A percentile compares a stretch with the other conserved stretches of the same genome.
These are phyloP conservation scores for Linyphia triangularis DNA, from an alignment of 2,888 invertebrate genomes.

Conservation along the genomic window DNA sequence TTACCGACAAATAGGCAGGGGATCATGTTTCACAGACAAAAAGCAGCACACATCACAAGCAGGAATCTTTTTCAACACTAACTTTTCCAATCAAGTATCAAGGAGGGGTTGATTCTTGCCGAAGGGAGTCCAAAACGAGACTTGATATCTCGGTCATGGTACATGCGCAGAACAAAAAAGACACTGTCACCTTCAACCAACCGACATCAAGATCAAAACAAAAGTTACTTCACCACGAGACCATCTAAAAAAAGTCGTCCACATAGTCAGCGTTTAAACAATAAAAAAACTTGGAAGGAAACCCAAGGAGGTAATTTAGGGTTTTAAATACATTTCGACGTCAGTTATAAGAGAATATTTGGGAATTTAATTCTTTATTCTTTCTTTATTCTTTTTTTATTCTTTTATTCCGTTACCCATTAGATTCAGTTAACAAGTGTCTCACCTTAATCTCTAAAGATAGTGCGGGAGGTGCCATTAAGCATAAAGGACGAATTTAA, in stretches of 20 bases:
- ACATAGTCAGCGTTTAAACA: slow-evolving; percentile 68
- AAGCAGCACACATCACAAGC: slow-evolving; percentile 63
- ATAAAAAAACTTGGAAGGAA: slow-evolving; percentile 65
- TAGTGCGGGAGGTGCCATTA: slow-evolving; percentile 53
- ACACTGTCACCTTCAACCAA: slow-evolving; percentile 58
- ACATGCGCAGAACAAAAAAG: slow-evolving; percentile 74
- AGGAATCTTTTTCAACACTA: slow-evolving; percentile 27
- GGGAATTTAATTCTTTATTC: slow-evolving; percentile 6
- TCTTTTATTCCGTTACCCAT: slow-evolving; percentile 38
- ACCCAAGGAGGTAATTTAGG: slow-evolving; percentile 46
- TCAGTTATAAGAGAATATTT: slow-evolving; percentile 29
- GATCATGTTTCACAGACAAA: slow-evolving; percentile 71
- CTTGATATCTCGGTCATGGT: slow-evolving; percentile 73
- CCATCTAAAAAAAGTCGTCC: slow-evolving; percentile 67
- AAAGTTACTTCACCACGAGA: slow-evolving; percentile 67
- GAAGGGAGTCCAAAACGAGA: slow-evolving; percentile 44
- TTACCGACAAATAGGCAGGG: slow-evolving; percentile 66
- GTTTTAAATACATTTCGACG: slow-evolving; percentile 43
- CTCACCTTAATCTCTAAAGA: slow-evolving; percentile 54
- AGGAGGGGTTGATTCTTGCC: slow-evolving; percentile 49
- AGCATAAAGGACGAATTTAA: slow-evolving; percentile 55
- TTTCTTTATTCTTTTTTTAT: background rate
- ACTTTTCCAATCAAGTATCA: slow-evolving; percentile 71
- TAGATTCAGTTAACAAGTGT: slow-evolving; percentile 68
- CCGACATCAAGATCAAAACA: slow-evolving; percentile 65